Evolutionary conservation across 2,888 invertebrate genomes (phyloP).

Genomic region (Erebia aethiops): DNA sequence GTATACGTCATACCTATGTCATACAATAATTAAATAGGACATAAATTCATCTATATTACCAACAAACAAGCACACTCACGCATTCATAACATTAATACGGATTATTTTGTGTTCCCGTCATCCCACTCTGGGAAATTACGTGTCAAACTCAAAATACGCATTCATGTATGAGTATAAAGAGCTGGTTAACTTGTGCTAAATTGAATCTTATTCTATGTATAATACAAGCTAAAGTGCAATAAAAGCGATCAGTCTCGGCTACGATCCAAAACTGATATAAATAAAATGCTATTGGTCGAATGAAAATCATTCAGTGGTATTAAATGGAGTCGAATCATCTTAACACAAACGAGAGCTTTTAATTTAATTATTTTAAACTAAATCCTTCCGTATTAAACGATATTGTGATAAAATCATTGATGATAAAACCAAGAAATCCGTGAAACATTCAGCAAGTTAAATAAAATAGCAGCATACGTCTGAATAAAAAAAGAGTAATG

Average conservation of each 20-base stretch:
- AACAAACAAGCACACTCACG: too few species aligned
- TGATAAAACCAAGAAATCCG: not conserved
- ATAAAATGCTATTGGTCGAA: constrained; percentile 9
- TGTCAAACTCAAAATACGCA: not conserved
- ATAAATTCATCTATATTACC: too few species aligned
- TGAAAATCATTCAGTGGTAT: constrained; percentile 4
- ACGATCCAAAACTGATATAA: constrained; percentile 15
- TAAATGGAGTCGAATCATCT: not conserved
- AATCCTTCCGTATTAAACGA: not conserved
- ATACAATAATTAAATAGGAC: too few species aligned
- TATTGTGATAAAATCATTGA: not conserved
- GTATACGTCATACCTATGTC: too few species aligned
- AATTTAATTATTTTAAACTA: not conserved
- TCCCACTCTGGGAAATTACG: constrained; percentile 11
- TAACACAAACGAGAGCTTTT: not conserved
- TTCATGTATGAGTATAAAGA: not conserved
- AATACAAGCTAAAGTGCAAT: not conserved
- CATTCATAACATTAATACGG: not conserved
- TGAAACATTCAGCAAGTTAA: not conserved
- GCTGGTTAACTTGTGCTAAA: not conserved
- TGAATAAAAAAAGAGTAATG: not conserved
- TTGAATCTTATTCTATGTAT: not conserved
- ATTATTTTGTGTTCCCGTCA: not conserved
- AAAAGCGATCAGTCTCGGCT: not conserved
- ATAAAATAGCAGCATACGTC: not conserved